Conservation (phyloP, 2,888 invertebrate genomes). For the Dascillus cervinus region DNA sequence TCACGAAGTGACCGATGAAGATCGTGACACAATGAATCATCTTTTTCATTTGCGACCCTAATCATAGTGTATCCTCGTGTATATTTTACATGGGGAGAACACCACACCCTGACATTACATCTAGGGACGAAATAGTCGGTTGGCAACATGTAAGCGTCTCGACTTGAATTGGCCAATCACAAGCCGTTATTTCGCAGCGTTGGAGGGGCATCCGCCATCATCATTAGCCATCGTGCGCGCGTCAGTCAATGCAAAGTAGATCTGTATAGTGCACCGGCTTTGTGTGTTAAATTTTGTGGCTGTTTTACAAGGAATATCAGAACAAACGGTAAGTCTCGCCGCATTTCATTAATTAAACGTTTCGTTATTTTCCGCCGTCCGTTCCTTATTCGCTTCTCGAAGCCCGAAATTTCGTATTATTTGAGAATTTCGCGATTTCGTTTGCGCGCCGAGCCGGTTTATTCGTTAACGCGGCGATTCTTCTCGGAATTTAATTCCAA, state of each 20-base stretch:
- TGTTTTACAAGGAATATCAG: slow-evolving; percentile 28
- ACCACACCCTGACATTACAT: slow-evolving; percentile 26
- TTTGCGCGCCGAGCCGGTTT: slow-evolving; percentile 5
- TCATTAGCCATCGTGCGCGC: slow-evolving; percentile 37
- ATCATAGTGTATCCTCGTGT: no score
- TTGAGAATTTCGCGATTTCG: slow-evolving; percentile 3
- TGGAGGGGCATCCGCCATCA: slow-evolving; percentile 35
- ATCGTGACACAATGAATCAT: no score
- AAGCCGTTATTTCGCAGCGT: slow-evolving; percentile 18
- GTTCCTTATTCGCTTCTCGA: neutral
- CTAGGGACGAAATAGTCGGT: slow-evolving; percentile 23
- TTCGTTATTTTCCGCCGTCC: slow-evolving; percentile 6
- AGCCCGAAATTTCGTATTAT: slow-evolving; percentile 3
- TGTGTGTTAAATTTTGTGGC: slow-evolving; percentile 26
- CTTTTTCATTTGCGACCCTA: no score
- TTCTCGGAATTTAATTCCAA: no score
- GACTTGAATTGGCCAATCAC: slow-evolving; percentile 31
- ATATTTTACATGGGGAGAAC: slow-evolving; percentile 7
- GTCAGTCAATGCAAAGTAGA: slow-evolving; percentile 34
- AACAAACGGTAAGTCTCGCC: slow-evolving; percentile 22
- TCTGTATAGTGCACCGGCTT: slow-evolving; percentile 25
- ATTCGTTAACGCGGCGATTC: no score
- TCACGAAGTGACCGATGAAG: no score
- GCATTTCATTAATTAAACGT: slow-evolving; percentile 20
- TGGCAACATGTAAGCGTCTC: slow-evolving; percentile 31